Base-by-base conservation (phyloP, 2,797 vertebrate species). In the Setipinna tenuifilis region DNA sequence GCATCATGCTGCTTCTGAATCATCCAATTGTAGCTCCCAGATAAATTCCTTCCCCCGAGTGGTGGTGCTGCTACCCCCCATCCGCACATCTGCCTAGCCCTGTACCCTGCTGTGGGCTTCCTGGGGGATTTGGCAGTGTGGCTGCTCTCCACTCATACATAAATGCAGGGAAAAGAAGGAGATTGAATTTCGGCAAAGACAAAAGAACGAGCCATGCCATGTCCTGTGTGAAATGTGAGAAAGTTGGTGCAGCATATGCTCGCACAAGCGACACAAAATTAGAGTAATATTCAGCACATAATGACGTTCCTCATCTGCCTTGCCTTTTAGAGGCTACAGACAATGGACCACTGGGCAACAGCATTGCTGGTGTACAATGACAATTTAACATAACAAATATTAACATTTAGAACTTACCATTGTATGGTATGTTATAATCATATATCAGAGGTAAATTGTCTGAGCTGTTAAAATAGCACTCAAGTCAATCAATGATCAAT, bases 11-110 rank as follows among this genome's bases (percentile, higher is more conserved):
- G 35, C 71, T 41, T 78, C 17, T 21, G 71, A 78, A 78, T 78
- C 71, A n/a, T 44, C 31, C 71, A 41, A 54, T 17, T 21, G 71
- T 78, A 44, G 71, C 44, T 78, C 19, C 71, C 71, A 21, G 71
- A 78, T 78, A 11, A 41, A 44, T 44, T 78, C 71, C 9, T 19
- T 2, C 6, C 16, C 35, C 71, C 6, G 5, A 2, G 17, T 35
- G 19, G 35, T 41, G 35, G 71, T 78, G 71, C 31, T 44, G 41
- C 35, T 54, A 9, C 50, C 50, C 71, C 65, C 31, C 31, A 78
- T 78, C 71, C 7, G 17, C 71, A 78, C 71, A 44, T 78, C 35
- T 78, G 71, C 71, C 71, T 17, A 19, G 23, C 71, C 71, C 71
- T 41, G 35, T 17, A 78, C 71, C 35, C 12, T 17, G 35, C 71